Evolutionary conservation across 1,140 invertebrate genomes (phyloP).

Genomic region (Whitmania pigra): DNA sequence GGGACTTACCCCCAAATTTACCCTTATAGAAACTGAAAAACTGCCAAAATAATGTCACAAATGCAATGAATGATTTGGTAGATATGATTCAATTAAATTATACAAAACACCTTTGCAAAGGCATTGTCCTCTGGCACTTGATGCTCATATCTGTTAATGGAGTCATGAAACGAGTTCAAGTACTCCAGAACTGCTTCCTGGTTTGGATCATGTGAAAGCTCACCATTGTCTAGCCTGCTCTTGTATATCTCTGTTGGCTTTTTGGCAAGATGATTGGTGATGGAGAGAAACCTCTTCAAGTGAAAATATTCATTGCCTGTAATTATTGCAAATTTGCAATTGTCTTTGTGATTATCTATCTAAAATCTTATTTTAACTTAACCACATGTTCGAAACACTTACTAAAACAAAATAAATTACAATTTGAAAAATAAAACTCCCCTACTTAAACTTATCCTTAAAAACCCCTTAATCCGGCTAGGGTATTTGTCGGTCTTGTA

Average conservation of each 20-base stretch:
- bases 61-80: neutral
- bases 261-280: neutral
- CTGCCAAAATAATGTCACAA: neutral
- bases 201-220: slow-evolving; percentile 29
- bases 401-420: too few species aligned
- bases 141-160: slow-evolving; percentile 29
- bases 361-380: too few species aligned
- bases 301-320: neutral
- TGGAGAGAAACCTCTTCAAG: neutral
- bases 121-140: neutral
- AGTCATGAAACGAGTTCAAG: slow-evolving; percentile 29
- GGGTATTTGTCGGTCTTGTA: too few species aligned
- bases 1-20: neutral
- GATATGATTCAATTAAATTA: neutral
- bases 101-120: neutral
- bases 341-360: too few species aligned
- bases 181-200: slow-evolving; percentile 29
- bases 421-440: too few species aligned
- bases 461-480: too few species aligned
- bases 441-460: too few species aligned
- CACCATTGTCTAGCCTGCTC: slow-evolving; percentile 23
- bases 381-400: too few species aligned
- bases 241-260: slow-evolving; percentile 23
- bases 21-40: neutral
- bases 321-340: neutral